Conservation (phyloP, 2,888 invertebrate species). For the Pharmacophagus antenor region DNA sequence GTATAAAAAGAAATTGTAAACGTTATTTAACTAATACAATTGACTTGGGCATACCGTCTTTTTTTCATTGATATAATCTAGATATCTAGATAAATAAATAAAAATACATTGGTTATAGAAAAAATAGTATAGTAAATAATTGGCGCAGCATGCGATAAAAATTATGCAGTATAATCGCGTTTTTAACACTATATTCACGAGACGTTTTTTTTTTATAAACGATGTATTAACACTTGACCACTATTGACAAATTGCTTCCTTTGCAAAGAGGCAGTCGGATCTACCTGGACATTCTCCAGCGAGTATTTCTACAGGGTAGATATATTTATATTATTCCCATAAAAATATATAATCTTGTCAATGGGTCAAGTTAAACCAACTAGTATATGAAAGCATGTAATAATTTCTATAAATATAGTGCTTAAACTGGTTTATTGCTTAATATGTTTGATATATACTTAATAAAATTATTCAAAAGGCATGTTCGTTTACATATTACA, state of each 20-base stretch:
- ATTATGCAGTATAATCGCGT: no score
- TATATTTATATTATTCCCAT: not conserved
- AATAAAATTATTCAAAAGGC: not conserved
- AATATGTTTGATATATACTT: not conserved
- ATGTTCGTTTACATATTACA: not conserved
- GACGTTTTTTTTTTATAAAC: no score
- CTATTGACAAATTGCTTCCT: no score
- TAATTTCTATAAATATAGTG: not conserved
- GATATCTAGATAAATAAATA: not conserved
- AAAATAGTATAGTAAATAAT: no score
- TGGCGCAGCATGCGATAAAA: no score
- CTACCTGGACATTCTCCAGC: no score
- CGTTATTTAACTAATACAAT: not conserved
- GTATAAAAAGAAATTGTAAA: not conserved
- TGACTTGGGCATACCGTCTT: not conserved
- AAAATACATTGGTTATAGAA: no score
- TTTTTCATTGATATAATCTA: not conserved
- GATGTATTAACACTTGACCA: no score
- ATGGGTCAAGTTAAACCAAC: no score
- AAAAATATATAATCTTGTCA: not conserved
- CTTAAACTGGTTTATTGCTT: not conserved
- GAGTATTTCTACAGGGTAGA: not conserved
- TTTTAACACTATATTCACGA: no score
- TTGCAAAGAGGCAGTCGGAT: no score
- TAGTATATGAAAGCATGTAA: not conserved